Evolutionary conservation across 2,797 vertebrate genomes (phyloP), one percentile per base, ranked within the genome.

Genomic region (Acomys russatus): DNA sequence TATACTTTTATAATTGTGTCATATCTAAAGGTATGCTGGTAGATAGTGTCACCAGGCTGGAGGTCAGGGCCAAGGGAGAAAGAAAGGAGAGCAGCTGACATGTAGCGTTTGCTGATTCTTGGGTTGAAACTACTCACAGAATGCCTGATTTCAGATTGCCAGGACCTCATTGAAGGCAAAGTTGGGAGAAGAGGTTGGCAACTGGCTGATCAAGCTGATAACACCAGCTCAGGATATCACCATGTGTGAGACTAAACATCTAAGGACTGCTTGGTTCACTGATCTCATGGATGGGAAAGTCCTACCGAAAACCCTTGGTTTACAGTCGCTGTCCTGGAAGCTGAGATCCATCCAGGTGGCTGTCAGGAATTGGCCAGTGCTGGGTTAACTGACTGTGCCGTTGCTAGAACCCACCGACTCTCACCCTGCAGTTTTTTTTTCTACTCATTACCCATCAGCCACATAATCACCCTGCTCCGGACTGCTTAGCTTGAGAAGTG

Each of bases 101-200:
- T 80, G 54, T 56, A 76, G 92, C 15, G 76, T 95, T 91, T 91
- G n/a, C 54, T 54, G 20, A 66, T 92, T 90, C 35, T 5, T 3
- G 0, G 66, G 74, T 5, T 73, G 20, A 78, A 63, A 86, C 89
- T 95, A 61, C n/a, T 90, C 49, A 17, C 22, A 66, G 4, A 7
- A 7, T 33, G 28, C 11, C 54, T 91, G 44, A 77, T 64, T 89
- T 96, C 61, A 91, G 38, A 51, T 49, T 88, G 56, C 49, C 25
- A 51, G 17, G 44, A 63, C 56, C n/a, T 79, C 70, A 64, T 38
- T 54, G n/a, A 96, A 78, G 38, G 10, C 56, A 49, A 73, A 79
- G 18, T 79, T 94, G 76, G 17, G 59, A 44, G 51, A 84, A 89
- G 73, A 70, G 85, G 56, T n/a, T 82, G 79, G 59, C 59, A 63